Percentiles rank a stretch among this genome's conserved stretches.
Conservation (phyloP, 2,888 invertebrate species). For the Resseliella maxima region DNA sequence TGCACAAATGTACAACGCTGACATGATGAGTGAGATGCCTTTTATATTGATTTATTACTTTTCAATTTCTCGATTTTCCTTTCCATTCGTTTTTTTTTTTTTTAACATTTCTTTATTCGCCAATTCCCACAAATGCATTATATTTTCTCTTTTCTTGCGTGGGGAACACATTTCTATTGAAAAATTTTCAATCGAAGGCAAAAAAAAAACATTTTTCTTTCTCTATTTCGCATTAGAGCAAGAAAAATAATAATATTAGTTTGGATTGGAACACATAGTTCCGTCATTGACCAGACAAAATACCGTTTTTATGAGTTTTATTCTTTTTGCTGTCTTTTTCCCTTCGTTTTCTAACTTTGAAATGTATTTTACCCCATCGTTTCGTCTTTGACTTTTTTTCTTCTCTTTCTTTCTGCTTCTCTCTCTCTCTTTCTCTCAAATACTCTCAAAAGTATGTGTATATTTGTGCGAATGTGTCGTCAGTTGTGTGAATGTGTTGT, state of each 20-base stretch:
- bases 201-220: not conserved
- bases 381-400: too few relatives aligned
- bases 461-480: too few relatives aligned
- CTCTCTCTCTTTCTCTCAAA: too few relatives aligned
- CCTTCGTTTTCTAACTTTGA: too few relatives aligned
- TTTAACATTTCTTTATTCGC: not conserved
- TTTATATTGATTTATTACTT: slow-evolving; percentile 48
- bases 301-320: not conserved
- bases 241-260: slow-evolving; percentile 7
- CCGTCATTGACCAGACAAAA: not conserved
- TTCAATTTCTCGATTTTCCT: slow-evolving; percentile 18
- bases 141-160: not conserved
- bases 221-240: not conserved
- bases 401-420: too few relatives aligned
- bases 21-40: slow-evolving; percentile 37
- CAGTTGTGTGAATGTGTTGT: not conserved
- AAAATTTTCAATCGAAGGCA: slow-evolving; percentile 30
- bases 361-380: too few relatives aligned
- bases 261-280: not conserved
- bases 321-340: not conserved
- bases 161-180: not conserved
- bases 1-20: slow-evolving; percentile 39
- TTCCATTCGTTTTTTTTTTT: not conserved
- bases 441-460: too few relatives aligned
- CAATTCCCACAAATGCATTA: not conserved